phyloP scores from a whole-genome alignment of 2,797 vertebrate genomes.

The Gadopsis bispinosus region DNA sequence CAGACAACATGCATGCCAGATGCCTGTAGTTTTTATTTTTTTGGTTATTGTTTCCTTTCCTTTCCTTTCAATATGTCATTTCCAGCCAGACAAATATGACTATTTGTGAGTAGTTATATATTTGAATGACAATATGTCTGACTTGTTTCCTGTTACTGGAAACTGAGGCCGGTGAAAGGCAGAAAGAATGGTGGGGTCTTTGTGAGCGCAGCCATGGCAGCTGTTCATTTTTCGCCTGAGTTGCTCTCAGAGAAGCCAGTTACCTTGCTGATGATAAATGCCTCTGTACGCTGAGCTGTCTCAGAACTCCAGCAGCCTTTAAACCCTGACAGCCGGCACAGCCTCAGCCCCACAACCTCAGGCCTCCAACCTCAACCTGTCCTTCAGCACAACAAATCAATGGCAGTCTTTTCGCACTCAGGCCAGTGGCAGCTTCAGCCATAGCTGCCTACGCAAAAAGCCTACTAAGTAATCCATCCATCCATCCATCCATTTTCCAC shows the following conservation, averaged over 20 bases:
- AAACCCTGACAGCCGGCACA: constrained; percentile 78
- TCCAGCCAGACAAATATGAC: constrained; percentile 34
- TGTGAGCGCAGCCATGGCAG: constrained; percentile 86
- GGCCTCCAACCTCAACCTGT: constrained; percentile 75
- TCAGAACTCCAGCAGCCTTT: constrained; percentile 77
- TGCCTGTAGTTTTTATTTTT: neutral
- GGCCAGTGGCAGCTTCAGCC: constrained; percentile 51
- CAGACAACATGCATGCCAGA: neutral
- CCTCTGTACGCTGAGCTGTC: constrained; percentile 76
- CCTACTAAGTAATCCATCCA: too few species aligned
- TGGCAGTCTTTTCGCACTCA: constrained; percentile 77
- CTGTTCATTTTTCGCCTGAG: constrained; percentile 93
- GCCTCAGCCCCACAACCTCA: constrained; percentile 68
- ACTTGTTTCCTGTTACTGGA: constrained; percentile 69
- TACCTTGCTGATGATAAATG: constrained; percentile 88
- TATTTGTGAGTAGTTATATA: constrained; percentile 46
- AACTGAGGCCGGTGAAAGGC: constrained; percentile 43
- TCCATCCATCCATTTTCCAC: too few species aligned
- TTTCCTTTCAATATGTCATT: constrained; percentile 41
- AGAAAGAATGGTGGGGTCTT: constrained; percentile 77
- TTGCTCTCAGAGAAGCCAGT: constrained; percentile 85
- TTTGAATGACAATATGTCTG: constrained; percentile 72
- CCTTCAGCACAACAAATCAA: constrained; percentile 81
- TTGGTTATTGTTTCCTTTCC: constrained; percentile 15
- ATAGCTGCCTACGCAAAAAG: constrained; percentile 44